Conservation (phyloP, 1,140 invertebrate species). For the Artemia franciscana region DNA sequence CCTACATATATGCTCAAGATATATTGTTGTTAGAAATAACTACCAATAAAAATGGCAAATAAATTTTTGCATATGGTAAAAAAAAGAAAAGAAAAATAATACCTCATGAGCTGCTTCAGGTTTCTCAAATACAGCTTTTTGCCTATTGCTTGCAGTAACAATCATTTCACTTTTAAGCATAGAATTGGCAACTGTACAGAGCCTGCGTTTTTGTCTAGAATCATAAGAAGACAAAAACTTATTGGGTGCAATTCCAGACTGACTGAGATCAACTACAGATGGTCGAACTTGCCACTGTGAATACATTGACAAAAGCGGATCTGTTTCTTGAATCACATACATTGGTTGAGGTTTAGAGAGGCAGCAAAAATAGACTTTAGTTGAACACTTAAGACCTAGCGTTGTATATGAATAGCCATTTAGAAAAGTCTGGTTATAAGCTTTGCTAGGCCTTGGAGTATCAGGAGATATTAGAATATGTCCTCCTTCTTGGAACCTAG, state of each 20-base stretch:
- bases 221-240: conserved; percentile 32
- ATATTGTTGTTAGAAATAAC: no score
- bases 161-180: conserved; percentile 25
- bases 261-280: conserved; percentile 37
- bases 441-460: conserved; percentile 61
- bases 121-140: neutral
- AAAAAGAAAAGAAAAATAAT: neutral
- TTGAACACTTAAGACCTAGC: conserved; percentile 67
- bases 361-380: conserved; percentile 73
- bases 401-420: conserved; percentile 83
- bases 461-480: conserved; percentile 38
- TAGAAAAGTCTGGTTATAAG: conserved; percentile 60
- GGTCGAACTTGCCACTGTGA: conserved; percentile 62
- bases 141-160: conserved; percentile 22
- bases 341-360: conserved; percentile 79
- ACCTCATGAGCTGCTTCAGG: neutral
- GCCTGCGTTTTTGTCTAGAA: conserved; percentile 36
- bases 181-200: conserved; percentile 31
- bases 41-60: no score
- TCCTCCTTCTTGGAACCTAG: conserved; percentile 12
- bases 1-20: no score
- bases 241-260: conserved; percentile 36
- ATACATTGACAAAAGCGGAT: conserved; percentile 86
- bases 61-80: no score
- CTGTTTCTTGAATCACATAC: conserved; percentile 48